These are phyloP conservation scores for Glareola pratincola DNA, from an alignment of 2,113 vertebrate genomes.

Conservation along the genomic window DNA sequence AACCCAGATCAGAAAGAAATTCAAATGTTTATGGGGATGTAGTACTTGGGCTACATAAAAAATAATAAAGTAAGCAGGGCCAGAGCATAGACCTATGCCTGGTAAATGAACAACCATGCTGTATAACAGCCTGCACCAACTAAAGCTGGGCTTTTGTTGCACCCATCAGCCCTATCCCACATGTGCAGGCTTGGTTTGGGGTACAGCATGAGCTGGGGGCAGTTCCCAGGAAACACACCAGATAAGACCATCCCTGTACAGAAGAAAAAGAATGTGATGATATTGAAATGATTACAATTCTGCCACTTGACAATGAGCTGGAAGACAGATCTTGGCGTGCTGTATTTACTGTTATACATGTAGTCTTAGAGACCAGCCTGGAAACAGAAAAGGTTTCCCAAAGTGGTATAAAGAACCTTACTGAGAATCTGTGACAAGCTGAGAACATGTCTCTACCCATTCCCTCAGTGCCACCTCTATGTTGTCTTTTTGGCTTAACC, in stretches of 20 bases:
- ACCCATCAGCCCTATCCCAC: neutral
- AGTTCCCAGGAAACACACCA: neutral
- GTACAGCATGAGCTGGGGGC: neutral
- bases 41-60: neutral
- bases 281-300: rapidly evolving
- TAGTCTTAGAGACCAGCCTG: neutral
- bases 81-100: neutral
- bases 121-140: neutral
- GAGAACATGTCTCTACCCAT: neutral
- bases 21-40: neutral
- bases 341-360: neutral
- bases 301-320: neutral
- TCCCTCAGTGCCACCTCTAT: neutral
- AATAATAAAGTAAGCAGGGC: neutral
- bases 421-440: neutral
- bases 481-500: neutral
- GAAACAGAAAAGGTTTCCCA: neutral
- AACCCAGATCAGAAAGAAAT: neutral
- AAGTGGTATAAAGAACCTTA: neutral
- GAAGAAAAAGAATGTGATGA: neutral
- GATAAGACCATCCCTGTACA: neutral
- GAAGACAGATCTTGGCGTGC: neutral
- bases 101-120: neutral
- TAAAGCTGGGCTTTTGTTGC: neutral
- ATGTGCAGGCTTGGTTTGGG: neutral